phyloP scores from a whole-genome alignment of 2,888 invertebrate species.

The Xylota segnis region DNA sequence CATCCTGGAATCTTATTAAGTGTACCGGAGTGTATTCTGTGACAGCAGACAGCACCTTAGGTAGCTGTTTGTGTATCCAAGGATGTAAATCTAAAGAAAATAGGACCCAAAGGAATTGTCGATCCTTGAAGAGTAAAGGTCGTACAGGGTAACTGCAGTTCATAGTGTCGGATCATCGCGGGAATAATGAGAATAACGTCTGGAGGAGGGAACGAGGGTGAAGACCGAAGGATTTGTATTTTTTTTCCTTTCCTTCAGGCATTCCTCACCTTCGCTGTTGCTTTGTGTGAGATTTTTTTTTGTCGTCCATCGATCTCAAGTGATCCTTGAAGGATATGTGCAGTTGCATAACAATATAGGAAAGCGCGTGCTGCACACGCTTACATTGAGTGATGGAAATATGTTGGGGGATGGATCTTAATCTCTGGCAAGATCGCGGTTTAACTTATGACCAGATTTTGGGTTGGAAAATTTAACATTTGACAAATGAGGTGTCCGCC shows the following conservation, averaged over 20 bases:
- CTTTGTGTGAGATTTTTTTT: slow-evolving; percentile 1
- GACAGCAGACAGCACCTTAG: slow-evolving; percentile 49
- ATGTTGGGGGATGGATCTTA: slow-evolving; percentile 16
- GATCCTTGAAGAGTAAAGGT: slow-evolving; percentile 38
- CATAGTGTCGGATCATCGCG: slow-evolving; percentile 50
- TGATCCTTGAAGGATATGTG: slow-evolving; percentile 61
- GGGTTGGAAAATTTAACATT: slow-evolving; percentile 18
- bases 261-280: slow-evolving; percentile 16
- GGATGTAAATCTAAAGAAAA: slow-evolving; percentile 63
- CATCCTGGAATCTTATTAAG: slow-evolving; percentile 69
- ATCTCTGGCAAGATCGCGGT: slow-evolving; percentile 53
- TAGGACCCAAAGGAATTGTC: slow-evolving; percentile 62
- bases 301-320: slow-evolving; percentile 51
- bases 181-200: slow-evolving; percentile 42
- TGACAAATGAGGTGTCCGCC: slow-evolving; percentile 17
- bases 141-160: slow-evolving; percentile 52
- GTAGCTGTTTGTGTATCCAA: slow-evolving; percentile 72
- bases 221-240: slow-evolving; percentile 40
- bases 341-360: slow-evolving; percentile 49
- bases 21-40: slow-evolving; percentile 35
- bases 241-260: slow-evolving; percentile 20
- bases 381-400: neutral
- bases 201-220: slow-evolving; percentile 23
- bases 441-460: slow-evolving; percentile 37
- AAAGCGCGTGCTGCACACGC: slow-evolving; percentile 73